Evolutionary conservation across 2,888 invertebrate species (phyloP), one percentile per base, ranked within the genome.

Genomic region (Euproctis similis): DNA sequence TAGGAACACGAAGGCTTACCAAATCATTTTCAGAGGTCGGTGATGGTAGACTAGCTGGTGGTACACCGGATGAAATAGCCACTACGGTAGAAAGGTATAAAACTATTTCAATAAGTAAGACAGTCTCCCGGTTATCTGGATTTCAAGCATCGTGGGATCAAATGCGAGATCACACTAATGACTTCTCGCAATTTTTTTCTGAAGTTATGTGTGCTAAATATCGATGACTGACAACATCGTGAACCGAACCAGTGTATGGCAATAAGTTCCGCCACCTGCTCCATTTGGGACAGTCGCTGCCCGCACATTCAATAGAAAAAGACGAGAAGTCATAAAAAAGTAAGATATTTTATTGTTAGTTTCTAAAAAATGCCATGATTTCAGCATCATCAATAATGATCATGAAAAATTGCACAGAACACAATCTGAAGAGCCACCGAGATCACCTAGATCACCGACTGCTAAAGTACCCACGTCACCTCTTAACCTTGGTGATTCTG

Each of bases 1-100:
- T 86, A 36, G 85, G 82, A 34, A 53, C 54, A 23, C 86, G 94
- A 47, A 91, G 92, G 71, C 77, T 95, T 37, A 92, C 91, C 21
- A 95, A 95, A 74, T 94, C 94, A 31, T 90, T 90, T 42, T 94
- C 94, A 2, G 94, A 94, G 80, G 92, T 92, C 21, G 76, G 78
- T 26, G 75, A 70, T 10, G 80, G 72, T 31, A 64, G 74, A 38
- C 64, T 71, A 55, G 66, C 59, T 34, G 73, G 70, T 21, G 76
- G 75, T 36, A 49, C 56, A 25, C 61, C 66, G 38, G 67, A 42
- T 48, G 77, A 84, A 34, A 60, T 73, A 7, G 48, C 56, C 24
- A 51, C 62, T 12, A 61, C 64, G 27, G 60, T 77, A 29, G 81
- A 84, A 59, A 78, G 73, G 84, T 84, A 53, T n/a, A n/a, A n/a